Percentiles rank a stretch among this genome's conserved stretches.
These are phyloP conservation scores for Pachyuromys duprasi DNA, from an alignment of 2,797 vertebrate genomes.

Conservation along the genomic window DNA sequence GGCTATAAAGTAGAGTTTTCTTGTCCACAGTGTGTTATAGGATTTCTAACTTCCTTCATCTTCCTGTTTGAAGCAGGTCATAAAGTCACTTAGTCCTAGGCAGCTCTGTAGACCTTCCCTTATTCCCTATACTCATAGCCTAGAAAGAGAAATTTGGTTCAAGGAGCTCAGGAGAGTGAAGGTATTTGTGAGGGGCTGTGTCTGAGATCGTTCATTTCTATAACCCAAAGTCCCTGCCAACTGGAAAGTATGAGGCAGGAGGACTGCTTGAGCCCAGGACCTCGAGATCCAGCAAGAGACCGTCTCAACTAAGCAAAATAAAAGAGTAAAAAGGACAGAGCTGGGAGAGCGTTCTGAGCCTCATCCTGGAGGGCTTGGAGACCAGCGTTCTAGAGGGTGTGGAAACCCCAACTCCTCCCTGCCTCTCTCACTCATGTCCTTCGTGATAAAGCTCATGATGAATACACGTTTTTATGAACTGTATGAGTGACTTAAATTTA, in stretches of 20 bases:
- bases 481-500: background rate
- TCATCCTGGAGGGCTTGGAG: background rate
- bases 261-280: background rate
- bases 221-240: background rate
- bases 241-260: background rate
- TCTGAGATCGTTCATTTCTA: background rate
- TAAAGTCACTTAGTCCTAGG: background rate
- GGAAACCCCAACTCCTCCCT: background rate
- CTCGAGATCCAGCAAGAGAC: too few species aligned
- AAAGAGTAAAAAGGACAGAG: background rate
- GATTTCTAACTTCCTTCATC: background rate
- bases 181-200: background rate
- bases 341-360: too few species aligned
- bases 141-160: background rate
- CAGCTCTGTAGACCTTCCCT: background rate
- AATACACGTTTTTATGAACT: background rate
- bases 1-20: background rate
- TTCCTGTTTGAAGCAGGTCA: background rate
- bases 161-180: too few species aligned
- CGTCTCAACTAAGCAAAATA: background rate
- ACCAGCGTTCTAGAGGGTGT: background rate
- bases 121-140: background rate
- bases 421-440: background rate
- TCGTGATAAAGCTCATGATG: background rate
- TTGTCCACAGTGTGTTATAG: background rate